Evolutionary conservation across 1,140 invertebrate genomes (phyloP).

Genomic region (Probaryconus sp.): DNA sequence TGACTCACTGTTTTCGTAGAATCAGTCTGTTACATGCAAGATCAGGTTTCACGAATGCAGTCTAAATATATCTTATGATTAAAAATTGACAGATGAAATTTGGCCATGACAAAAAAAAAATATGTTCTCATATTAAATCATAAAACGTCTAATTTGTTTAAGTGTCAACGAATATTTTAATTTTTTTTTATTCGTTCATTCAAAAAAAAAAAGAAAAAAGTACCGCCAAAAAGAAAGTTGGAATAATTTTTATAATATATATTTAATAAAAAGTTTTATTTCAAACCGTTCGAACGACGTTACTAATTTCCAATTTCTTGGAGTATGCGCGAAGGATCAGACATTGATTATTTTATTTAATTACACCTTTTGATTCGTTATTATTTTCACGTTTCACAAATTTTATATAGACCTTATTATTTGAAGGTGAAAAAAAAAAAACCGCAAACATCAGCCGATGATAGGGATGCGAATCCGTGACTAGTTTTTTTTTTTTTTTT

Average conservation of each 20-base stretch:
- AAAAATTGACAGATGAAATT: constrained; percentile 44
- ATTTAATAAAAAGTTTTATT: no score
- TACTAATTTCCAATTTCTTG: no score
- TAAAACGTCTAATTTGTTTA: no score
- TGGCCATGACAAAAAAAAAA: no score
- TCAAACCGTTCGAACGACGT: no score
- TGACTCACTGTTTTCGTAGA: constrained; percentile 45
- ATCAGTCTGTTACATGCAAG: constrained; percentile 57
- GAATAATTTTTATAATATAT: no score
- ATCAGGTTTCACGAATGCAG: constrained; percentile 57
- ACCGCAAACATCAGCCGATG: constrained; percentile 25
- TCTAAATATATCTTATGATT: constrained; percentile 50
- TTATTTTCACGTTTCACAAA: constrained; percentile 8
- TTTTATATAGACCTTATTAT: constrained; percentile 24
- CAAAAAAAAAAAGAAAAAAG: no score
- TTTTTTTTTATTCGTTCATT: no score
- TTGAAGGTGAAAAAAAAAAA: constrained; percentile 11
- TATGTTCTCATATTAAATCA: no score
- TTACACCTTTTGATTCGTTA: neutral
- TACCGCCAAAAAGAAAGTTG: no score
- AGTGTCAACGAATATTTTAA: no score
- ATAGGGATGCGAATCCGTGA: constrained; percentile 47
- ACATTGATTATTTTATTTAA: neutral
- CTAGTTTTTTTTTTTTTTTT: constrained; percentile 54
- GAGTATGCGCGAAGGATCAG: no score